Base-by-base conservation (phyloP, 2,113 vertebrate genomes). In the Hirundichthys speculiger region DNA sequence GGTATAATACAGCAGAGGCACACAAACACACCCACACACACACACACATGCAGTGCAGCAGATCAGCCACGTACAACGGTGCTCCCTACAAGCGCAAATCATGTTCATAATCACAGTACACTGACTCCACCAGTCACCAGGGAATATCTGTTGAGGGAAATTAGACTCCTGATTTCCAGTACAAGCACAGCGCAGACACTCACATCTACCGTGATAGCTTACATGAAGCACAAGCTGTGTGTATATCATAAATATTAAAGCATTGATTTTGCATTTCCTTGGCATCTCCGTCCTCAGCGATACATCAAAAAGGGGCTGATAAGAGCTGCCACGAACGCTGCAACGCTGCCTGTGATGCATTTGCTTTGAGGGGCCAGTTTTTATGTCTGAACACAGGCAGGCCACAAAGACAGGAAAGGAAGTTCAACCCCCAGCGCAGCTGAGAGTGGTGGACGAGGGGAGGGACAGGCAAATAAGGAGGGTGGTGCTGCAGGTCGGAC, bases 231-330 rank as follows among this genome's bases (percentile, higher is more conserved):
- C 50, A 53, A 64, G 60, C 68, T 49, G 52, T 30, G 61, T 19
- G 45, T 49, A 68, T 62, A 64, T 84, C 73, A 90, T 86, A 80
- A 88, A 90, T 90, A 90, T 89, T 86, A 75, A 85, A 82, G 77
- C 3, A 1, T n/a, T 39, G 64, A 72, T 79, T 85, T 86, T 71
- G 73, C 82, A 82, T 90, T 89, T 83, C 73, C 67, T 83, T 82
- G 47, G 34, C 78, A 73, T 82, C 76, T 78, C 61, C 45, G 55
- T 73, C 22, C 64, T 47, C 59, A 11, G 65, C 50, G 51, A 90
- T 86, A 71, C 84, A 87, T 87, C 80, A 85, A 83, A 83, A 80
- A n/a, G n/a, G 73, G 57, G 71, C 66, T 73, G 78, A 86, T 73
- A 82, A 70, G 45, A 84, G 64, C 73, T 71, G 82, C 64, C 77